Percentiles rank a stretch among this genome's conserved stretches.
phyloP scores from a whole-genome alignment of 2,797 vertebrate species.

The Pygocentrus nattereri region DNA sequence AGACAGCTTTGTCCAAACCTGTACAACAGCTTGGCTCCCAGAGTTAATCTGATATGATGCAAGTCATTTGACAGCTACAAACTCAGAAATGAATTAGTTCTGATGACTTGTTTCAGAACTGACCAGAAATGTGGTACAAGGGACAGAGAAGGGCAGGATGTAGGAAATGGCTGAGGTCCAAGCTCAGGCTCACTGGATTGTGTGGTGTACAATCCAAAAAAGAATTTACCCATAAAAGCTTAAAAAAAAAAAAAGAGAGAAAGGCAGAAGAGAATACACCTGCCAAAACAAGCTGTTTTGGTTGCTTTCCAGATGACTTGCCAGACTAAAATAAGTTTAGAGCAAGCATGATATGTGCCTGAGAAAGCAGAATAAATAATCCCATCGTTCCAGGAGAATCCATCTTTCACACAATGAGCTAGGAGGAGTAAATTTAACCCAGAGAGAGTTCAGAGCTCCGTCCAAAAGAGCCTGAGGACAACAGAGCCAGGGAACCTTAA shows the following conservation, averaged over 20 bases:
- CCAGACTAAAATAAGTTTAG: neutral
- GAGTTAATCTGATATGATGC: neutral
- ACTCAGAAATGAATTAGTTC: neutral
- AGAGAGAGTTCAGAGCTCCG: slow-evolving; percentile 69
- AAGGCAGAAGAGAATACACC: neutral
- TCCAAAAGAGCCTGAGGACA: neutral
- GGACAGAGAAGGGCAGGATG: too few relatives aligned
- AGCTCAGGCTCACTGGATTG: neutral
- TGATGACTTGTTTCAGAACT: neutral
- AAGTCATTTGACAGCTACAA: neutral
- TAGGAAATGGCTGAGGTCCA: neutral
- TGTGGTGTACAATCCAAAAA: neutral
- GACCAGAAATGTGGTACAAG: neutral
- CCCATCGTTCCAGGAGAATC: slow-evolving; percentile 54
- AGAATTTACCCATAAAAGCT: neutral
- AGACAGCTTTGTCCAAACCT: neutral
- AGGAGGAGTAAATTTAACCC: slow-evolving; percentile 69
- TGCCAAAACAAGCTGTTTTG: neutral
- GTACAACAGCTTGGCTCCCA: neutral
- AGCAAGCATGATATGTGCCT: slow-evolving; percentile 56
- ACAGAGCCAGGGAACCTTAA: too few relatives aligned
- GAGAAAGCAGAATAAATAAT: slow-evolving; percentile 64
- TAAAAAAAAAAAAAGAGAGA: neutral
- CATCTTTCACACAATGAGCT: slow-evolving; percentile 70
- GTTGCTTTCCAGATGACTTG: neutral